Evolutionary conservation across 2,113 vertebrate genomes (phyloP), one percentile per base, ranked within the genome.

Genomic region (Proteles cristata): DNA sequence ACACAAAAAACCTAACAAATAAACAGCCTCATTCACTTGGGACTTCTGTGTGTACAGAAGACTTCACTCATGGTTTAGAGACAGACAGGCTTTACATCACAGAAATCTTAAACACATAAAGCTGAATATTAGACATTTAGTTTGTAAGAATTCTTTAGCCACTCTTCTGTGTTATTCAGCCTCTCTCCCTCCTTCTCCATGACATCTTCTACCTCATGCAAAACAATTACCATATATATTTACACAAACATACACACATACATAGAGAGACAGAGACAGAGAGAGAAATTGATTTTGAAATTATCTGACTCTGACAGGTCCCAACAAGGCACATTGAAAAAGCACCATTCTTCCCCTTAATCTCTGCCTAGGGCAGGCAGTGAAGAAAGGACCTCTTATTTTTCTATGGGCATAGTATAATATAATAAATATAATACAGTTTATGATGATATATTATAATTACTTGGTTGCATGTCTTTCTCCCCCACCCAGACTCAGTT

Each of bases 381-480:
- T 43, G 25, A 39, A 2, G 21, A 93, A 23, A 28, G 61, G 39
- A 28, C 23, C 17, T 28, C 92, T 26, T 53, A 73, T 63, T 91
- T 79, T 69, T 80, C 69, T 7, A 50, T 93, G 19, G 35, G 48
- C 16, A 77, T 4, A 77, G 12, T n/a, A 73, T 45, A 91, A 93
- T 88, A 80, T 66, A 93, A 82, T 31, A 92, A 26, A 73, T 28
- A 61, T 23, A 94, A 69, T 69, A 50, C 39, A 80, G 61, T 3
- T 80, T 90, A 65, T 1, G 43, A 92, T 50, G 43, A 83, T 69
- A n/a, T 35, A 77, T 97, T 77, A 71, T 87, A 93, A 83, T 93
- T 87, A 97, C 92, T 55, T 95, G 48, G 76, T 93, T 96, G 77
- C 28, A 88, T 69, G 10, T 65, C 79, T 76, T 12, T 80, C 84